Percentiles rank a stretch among this genome's conserved stretches.
These are phyloP conservation scores for Triops longicaudatus DNA, from an alignment of 1,140 invertebrate genomes.

Conservation along the genomic window DNA sequence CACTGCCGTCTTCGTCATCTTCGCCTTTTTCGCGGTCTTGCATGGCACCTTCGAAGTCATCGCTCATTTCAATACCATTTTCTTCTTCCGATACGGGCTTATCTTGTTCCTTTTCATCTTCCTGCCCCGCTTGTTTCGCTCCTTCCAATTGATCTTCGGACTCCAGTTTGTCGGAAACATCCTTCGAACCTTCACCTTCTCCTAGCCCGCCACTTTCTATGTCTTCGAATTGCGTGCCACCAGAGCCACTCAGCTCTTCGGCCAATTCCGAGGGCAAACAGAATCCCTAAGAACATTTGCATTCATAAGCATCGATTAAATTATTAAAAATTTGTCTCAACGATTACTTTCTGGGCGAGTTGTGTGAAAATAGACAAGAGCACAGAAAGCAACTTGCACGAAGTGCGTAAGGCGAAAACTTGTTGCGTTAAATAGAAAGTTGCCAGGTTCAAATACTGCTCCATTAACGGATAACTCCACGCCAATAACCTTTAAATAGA, in stretches of 20 bases:
- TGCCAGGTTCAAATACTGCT: constrained; percentile 62
- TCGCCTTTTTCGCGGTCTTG: constrained; percentile 68
- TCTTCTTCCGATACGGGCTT: constrained; percentile 59
- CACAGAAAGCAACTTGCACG: constrained; percentile 72
- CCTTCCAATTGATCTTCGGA: constrained; percentile 91
- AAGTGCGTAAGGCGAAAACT: constrained; percentile 61
- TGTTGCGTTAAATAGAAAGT: constrained; percentile 70
- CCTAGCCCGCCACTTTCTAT: constrained; percentile 66
- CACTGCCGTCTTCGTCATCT: constrained; percentile 51
- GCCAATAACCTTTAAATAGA: constrained; percentile 20
- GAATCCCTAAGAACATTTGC: constrained; percentile 59
- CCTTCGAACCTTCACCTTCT: constrained; percentile 86
- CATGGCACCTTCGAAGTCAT: constrained; percentile 77
- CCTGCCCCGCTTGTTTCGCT: constrained; percentile 64
- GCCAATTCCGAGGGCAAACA: constrained; percentile 73
- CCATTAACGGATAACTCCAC: constrained; percentile 55
- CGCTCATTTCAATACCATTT: constrained; percentile 87
- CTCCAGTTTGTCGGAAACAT: constrained; percentile 90
- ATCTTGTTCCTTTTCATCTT: constrained; percentile 55
- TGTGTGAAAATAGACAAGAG: constrained; percentile 77
- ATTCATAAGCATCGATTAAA: constrained; percentile 21
- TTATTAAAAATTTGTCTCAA: constrained; percentile 32
- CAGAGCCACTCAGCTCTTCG: constrained; percentile 46
- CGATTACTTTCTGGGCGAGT: constrained; percentile 59
- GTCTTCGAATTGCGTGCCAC: constrained; percentile 43